Evolutionary conservation across 2,797 vertebrate genomes (phyloP).

Genomic region (Discoglossus pictus): DNA sequence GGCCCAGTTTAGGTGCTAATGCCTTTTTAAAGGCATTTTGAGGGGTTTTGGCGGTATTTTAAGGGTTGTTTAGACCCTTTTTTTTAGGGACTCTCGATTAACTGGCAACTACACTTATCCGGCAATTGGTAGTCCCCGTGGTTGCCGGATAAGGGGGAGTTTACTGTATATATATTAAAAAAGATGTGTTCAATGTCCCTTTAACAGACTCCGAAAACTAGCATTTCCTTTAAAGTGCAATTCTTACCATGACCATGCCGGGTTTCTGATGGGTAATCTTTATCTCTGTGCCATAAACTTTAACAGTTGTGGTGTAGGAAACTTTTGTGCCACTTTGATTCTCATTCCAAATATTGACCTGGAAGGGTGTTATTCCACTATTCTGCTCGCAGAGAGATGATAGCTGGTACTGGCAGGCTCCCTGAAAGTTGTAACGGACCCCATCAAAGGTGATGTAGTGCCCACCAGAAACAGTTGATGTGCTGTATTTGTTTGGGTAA

Average conservation of each 20-base stretch:
- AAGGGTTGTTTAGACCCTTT: too few species aligned
- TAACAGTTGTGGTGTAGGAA: conserved; percentile 39
- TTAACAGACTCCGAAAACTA: too few species aligned
- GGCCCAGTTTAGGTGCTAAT: too few species aligned
- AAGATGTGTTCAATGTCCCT: too few species aligned
- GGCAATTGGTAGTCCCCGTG: too few species aligned
- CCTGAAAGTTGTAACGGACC: conserved; percentile 69
- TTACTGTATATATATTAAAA: too few species aligned
- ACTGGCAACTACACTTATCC: too few species aligned
- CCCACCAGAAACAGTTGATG: conserved; percentile 67
- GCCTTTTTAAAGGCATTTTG: too few species aligned
- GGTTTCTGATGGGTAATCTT: conserved; percentile 30
- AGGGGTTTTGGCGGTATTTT: too few species aligned
- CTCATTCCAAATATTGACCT: conserved; percentile 65
- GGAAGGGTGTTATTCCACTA: conserved; percentile 48
- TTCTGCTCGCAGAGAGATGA: conserved; percentile 62
- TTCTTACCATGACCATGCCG: conserved; percentile 10
- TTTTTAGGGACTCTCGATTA: too few species aligned
- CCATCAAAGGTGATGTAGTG: conserved; percentile 74
- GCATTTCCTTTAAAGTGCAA: too few species aligned
- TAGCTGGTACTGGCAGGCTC: conserved; percentile 70
- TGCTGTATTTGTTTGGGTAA: conserved; percentile 52
- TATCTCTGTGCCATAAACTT: conserved; percentile 40
- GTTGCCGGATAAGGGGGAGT: too few species aligned
- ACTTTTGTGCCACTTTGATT: neutral